Evolutionary conservation across 2,888 invertebrate genomes (phyloP).

Genomic region (Terebella lapidaria): DNA sequence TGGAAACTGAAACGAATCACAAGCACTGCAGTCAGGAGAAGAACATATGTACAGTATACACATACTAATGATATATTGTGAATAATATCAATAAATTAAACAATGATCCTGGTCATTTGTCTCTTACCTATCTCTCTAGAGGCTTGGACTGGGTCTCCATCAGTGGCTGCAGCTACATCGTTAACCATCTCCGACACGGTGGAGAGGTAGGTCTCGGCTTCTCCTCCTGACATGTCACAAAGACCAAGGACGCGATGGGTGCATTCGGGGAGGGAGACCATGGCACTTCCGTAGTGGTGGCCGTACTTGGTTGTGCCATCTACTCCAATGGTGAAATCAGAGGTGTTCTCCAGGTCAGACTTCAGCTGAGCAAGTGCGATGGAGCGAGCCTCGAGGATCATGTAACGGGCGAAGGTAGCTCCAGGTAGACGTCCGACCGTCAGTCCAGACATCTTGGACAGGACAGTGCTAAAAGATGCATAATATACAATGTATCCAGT

Average conservation of each 20-base stretch:
- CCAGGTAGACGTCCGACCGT: conserved; percentile 1
- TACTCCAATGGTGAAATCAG: neutral
- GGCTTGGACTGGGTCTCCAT: too few relatives aligned
- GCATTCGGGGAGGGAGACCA: neutral
- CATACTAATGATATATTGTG: too few relatives aligned
- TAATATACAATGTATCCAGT: too few relatives aligned
- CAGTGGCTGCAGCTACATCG: neutral
- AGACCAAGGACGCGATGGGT: neutral
- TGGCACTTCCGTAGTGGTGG: conserved; percentile 2
- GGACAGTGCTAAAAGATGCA: conserved; percentile 6
- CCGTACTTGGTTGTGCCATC: conserved; percentile 6
- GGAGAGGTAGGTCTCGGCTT: conserved; percentile 1
- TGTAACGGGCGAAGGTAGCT: conserved; percentile 5
- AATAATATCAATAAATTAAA: too few relatives aligned
- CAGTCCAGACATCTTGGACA: conserved; percentile 3
- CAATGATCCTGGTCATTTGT: too few relatives aligned
- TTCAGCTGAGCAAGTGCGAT: conserved; percentile 2
- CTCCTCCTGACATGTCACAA: conserved; percentile 5
- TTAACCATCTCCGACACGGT: neutral
- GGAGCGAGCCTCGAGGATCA: conserved; percentile 6
- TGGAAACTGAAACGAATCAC: too few relatives aligned
- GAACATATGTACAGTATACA: too few relatives aligned
- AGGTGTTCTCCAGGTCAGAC: neutral
- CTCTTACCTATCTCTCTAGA: too few relatives aligned
- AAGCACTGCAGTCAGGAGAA: too few relatives aligned